These are phyloP conservation scores for Conistra vaccinii DNA, from an alignment of 2,888 invertebrate genomes.

Conservation along the genomic window DNA sequence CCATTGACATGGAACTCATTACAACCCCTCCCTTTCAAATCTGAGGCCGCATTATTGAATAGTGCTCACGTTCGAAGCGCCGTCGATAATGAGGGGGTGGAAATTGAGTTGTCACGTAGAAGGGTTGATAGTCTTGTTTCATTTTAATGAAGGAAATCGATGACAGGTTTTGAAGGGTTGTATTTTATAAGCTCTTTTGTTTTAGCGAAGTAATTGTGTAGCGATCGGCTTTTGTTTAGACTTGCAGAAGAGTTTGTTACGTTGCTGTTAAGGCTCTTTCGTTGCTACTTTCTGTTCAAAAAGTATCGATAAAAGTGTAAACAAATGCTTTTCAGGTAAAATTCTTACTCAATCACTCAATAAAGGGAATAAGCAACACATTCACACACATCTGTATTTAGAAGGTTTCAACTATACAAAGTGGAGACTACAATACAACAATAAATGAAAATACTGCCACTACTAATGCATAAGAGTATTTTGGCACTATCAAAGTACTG, in stretches of 20 bases:
- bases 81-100: constrained; percentile 41
- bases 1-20: constrained; percentile 39
- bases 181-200: constrained; percentile 20
- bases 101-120: constrained; percentile 46
- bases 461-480: too few relatives aligned
- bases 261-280: background rate
- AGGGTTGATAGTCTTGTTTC: constrained; percentile 25
- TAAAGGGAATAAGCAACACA: background rate
- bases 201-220: background rate
- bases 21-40: constrained; percentile 30
- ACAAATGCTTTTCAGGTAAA: background rate
- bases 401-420: too few relatives aligned
- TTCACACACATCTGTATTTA: background rate
- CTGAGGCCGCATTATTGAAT: constrained; percentile 47
- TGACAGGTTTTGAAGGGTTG: background rate
- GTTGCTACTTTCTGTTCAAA: background rate
- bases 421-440: too few relatives aligned
- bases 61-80: constrained; percentile 37
- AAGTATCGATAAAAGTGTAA: background rate
- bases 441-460: too few relatives aligned
- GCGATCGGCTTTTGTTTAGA: background rate
- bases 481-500: too few relatives aligned
- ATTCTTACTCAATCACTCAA: background rate
- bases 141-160: constrained; percentile 33
- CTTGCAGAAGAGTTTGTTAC: background rate